phyloP scores from a whole-genome alignment of 2,888 invertebrate genomes.

The Euproctis similis region DNA sequence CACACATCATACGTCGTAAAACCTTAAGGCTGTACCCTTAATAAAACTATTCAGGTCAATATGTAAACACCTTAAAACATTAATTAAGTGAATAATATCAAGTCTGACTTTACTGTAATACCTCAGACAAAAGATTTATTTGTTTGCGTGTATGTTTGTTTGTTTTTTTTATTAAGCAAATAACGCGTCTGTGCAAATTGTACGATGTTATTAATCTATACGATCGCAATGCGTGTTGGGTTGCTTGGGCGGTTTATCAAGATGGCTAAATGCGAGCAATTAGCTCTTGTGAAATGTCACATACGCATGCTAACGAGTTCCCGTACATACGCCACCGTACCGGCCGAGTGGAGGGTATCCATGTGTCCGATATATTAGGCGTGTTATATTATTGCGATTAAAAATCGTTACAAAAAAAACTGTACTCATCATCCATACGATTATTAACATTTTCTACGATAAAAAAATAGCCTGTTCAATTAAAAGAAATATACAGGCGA shows the following conservation, averaged over 20 bases:
- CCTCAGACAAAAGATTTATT: slow-evolving; percentile 2
- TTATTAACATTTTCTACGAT: too few species aligned
- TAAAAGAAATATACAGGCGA: too few species aligned
- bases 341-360: slow-evolving; percentile 8
- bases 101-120: slow-evolving; percentile 6
- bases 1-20: too few species aligned
- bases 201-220: slow-evolving; percentile 28
- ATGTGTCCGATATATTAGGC: slow-evolving; percentile 9
- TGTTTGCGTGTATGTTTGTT: slow-evolving; percentile 4
- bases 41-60: too few species aligned
- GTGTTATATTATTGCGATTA: slow-evolving; percentile 15
- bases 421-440: too few species aligned
- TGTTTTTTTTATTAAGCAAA: too few species aligned
- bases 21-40: too few species aligned
- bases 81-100: slow-evolving; percentile 5
- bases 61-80: background rate
- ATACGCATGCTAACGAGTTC: slow-evolving; percentile 71
- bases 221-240: slow-evolving; percentile 41
- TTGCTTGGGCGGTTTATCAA: slow-evolving; percentile 62
- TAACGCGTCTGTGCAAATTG: slow-evolving; percentile 33
- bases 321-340: slow-evolving; percentile 28
- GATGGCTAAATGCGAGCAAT: slow-evolving; percentile 73
- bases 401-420: too few species aligned
- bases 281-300: slow-evolving; percentile 74
- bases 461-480: too few species aligned